Percentiles rank a stretch among this genome's conserved stretches.
phyloP scores from a whole-genome alignment of 2,113 vertebrate genomes.

The Chaetorhynchus papuensis region DNA sequence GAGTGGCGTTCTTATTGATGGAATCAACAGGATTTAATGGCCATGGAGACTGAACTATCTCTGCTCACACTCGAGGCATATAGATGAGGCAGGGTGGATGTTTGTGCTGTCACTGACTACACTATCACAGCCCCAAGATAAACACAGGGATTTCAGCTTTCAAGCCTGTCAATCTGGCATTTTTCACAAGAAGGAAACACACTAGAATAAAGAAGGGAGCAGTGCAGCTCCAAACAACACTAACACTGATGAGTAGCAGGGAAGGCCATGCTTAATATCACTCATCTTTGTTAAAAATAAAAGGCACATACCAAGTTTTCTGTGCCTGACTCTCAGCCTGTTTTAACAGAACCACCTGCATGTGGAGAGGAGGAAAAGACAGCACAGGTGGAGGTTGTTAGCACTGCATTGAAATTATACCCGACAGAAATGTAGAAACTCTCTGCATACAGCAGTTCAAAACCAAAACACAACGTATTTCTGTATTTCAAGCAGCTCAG shows the following conservation, averaged over 20 bases:
- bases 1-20: conserved; percentile 36
- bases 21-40: conserved; percentile 53
- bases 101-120: conserved; percentile 32
- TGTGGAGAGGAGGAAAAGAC: neutral
- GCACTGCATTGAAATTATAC: neutral
- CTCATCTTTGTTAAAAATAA: neutral
- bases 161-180: conserved; percentile 1
- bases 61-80: conserved; percentile 18
- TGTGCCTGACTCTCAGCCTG: neutral
- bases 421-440: neutral
- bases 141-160: conserved; percentile 21
- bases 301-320: neutral
- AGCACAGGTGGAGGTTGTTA: neutral
- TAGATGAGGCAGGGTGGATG: conserved; percentile 25
- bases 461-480: neutral
- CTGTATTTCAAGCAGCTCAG: neutral
- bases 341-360: neutral
- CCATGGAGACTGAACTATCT: conserved; percentile 1
- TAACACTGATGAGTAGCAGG: neutral
- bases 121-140: neutral
- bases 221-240: neutral
- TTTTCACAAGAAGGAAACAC: neutral
- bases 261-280: neutral
- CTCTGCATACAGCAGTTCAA: neutral
- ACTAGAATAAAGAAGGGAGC: neutral